Evolutionary conservation across 2,888 invertebrate genomes (phyloP), one percentile per base, ranked within the genome.

Genomic region (Ichneumon xanthorius): DNA sequence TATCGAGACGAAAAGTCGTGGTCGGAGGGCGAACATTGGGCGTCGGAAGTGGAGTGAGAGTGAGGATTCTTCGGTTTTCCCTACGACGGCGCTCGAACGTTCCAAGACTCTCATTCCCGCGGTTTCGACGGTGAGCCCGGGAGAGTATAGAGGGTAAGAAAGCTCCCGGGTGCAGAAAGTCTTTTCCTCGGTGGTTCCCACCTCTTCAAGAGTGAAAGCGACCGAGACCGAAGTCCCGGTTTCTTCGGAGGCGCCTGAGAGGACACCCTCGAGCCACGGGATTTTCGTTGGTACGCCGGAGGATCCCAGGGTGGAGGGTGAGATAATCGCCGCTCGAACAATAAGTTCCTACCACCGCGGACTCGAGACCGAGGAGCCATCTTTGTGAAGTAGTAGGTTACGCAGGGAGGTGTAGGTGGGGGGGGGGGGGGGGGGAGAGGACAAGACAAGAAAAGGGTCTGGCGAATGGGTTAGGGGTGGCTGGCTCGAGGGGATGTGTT

Each of bases 271-370:
- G 77, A 85, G 82, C 80, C 55, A 37, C 80, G 71, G 80, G 83
- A 80, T 85, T 86, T 86, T 84, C 77, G 67, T 79, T 40, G 78
- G 75, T 76, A 55, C 55, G 78, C 65, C 37, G n/a, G 37, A 79
- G 67, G 37, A 33, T 19, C 33, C 14, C 11, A 6, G 19, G 45
- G 7, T 2, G 72, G 58, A 30, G 88, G 82, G 89, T 88, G 88
- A 89, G 89, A 89, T 90, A 90, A 90, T 90, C 90, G 88, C 83
- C 87, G 86, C 81, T 80, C 88, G 88, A 88, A 90, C 90, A 90
- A 89, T 89, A 88, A 90, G 89, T 88, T 87, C 79, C 81, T 73
- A 79, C 72, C 76, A 63, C 79, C 61, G 76, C 65, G 76, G 63
- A 61, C 73, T 72, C 67, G 26, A 72, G 71, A 70, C 82, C 53